Conservation (phyloP, 1,140 invertebrate genomes). For the Dendrolimus kikuchii region DNA sequence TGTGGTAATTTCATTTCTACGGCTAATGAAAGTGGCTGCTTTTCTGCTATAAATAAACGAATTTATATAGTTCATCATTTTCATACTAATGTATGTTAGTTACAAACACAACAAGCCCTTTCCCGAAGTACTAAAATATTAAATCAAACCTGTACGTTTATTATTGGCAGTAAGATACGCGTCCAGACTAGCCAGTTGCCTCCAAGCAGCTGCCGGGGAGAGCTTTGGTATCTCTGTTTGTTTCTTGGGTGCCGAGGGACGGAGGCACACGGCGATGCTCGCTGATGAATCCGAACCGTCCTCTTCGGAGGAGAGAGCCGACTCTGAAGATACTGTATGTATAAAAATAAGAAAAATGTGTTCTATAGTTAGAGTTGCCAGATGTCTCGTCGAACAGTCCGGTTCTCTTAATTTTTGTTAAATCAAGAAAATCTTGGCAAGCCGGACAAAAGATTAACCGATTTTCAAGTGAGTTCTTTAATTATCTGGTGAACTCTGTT, state of each 20-base stretch:
- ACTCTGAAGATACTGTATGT: conserved; percentile 66
- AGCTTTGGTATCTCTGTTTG: conserved; percentile 83
- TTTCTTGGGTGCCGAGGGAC: conserved; percentile 85
- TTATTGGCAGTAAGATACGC: conserved; percentile 45
- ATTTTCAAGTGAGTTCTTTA: too few relatives aligned
- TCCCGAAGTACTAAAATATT: conserved; percentile 4
- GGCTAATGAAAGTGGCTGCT: conserved; percentile 33
- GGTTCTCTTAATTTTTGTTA: too few relatives aligned
- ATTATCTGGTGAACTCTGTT: too few relatives aligned
- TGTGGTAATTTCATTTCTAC: conserved; percentile 53
- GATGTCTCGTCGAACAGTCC: too few relatives aligned
- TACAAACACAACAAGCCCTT: too few relatives aligned
- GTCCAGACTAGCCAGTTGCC: conserved; percentile 74
- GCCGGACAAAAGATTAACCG: too few relatives aligned
- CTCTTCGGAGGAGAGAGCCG: conserved; percentile 66
- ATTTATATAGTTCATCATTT: neutral
- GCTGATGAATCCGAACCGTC: conserved; percentile 59
- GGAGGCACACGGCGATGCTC: conserved; percentile 79
- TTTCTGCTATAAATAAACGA: conserved; percentile 26
- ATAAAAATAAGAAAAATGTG: neutral
- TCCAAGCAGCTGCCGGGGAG: conserved; percentile 88
- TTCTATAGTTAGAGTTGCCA: too few relatives aligned
- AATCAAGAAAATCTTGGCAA: too few relatives aligned
- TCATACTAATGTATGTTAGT: neutral
- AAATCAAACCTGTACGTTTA: neutral